Base-by-base conservation (phyloP, 2,888 invertebrate genomes). In the Troides helena region DNA sequence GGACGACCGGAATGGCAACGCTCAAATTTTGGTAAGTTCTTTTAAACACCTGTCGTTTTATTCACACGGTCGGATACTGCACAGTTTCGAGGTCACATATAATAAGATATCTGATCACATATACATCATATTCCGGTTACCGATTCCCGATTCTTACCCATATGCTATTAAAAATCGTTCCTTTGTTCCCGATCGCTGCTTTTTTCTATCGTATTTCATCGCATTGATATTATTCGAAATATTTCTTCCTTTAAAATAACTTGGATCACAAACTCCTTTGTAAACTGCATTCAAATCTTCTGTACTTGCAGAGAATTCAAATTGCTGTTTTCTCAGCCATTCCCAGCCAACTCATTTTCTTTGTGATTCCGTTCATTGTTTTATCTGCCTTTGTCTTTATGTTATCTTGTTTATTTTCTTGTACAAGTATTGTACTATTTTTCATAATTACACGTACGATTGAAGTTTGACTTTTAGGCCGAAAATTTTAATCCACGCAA, bases 1-100 rank as follows among this genome's bases (percentile, higher is more conserved):
- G 77, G 96, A 97, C 90, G 95, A 96, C 83, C 87, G 87, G 80
- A 91, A 88, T 80, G 91, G 90, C 77, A 90, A 87, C 89, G 96
- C 96, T 78, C 95, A 96, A 89, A 94, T 97, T 88, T 95, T 96
- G 95, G 97, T 97, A 89, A 95, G 95, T 94, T 80, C 61, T 50
- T 64, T 53, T n/a, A 61, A 36, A 67, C 73, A 76, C 74, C 77
- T 77, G 77, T 72, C 73, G 73, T 76, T 74, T 69, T 75, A 43
- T 77, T 78, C 76, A 74, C 76, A 77, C 77, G 74, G 69, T 67
- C 61, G 57, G 63, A 68, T 70, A 71, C 65, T 71, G 21, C 43
- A 39, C 36, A 66, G 30, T 67, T 53, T 23, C 61, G 30, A 62
- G 23, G 53, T 62, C 39, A 21, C 17, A 23, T 23, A 21, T 57